Evolutionary conservation across 2,888 invertebrate genomes (phyloP).

Genomic region (Dioctria linearis): DNA sequence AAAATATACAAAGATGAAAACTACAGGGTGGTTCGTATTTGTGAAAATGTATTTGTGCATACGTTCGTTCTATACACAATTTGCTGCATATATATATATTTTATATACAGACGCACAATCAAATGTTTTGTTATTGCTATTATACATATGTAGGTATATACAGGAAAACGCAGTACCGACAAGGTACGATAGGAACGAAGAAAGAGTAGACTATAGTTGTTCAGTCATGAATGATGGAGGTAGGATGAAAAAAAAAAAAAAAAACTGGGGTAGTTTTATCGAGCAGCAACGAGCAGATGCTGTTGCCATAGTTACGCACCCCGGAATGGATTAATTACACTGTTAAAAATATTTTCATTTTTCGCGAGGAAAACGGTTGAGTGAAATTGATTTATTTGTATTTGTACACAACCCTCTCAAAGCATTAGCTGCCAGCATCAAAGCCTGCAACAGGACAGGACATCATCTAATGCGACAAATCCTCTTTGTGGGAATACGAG

Average conservation of each 20-base stretch:
- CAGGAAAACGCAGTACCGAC: too few relatives aligned
- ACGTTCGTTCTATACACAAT: not conserved
- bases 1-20: constrained; percentile 39
- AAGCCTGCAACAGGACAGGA: constrained; percentile 31
- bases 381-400: constrained; percentile 45
- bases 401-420: constrained; percentile 24
- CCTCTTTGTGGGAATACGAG: constrained; percentile 34
- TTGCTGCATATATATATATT: not conserved
- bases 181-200: not conserved
- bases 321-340: constrained; percentile 58
- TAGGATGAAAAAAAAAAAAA: not conserved
- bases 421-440: not conserved
- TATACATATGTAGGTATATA: too few relatives aligned
- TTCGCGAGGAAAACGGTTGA: constrained; percentile 2
- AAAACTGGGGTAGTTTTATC: constrained; percentile 54
- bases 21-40: constrained; percentile 22
- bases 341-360: constrained; percentile 51
- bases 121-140: not conserved
- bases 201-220: constrained; percentile 44
- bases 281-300: constrained; percentile 57
- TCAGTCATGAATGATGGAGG: not conserved
- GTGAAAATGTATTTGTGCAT: constrained; percentile 7
- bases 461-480: constrained; percentile 17
- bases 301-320: constrained; percentile 57
- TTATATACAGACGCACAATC: constrained; percentile 5